Base-by-base conservation (phyloP, 2,113 vertebrate species). In the Myanophis thanlyinensis region DNA sequence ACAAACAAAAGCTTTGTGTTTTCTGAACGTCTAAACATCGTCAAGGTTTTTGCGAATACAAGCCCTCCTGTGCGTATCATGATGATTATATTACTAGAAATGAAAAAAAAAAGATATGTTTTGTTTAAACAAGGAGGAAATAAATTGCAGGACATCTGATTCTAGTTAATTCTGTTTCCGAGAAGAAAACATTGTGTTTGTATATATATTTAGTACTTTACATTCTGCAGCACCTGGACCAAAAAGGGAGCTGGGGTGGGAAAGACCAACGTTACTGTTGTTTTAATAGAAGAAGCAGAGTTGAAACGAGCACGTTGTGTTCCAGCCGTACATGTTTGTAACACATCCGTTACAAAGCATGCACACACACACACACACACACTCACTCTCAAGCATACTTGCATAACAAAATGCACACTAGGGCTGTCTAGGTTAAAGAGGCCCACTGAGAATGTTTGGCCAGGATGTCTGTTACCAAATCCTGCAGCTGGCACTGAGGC, bases 61-160 rank as follows among this genome's bases (percentile, higher is more conserved):
- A 15, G 25, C 18, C 13, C 0, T 35, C 22, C 27, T 3, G 12
- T 22, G 27, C 22, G 44, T 40, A 49, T n/a, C 44, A 85, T 12
- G 5, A n/a, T n/a, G 40, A 25, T 5, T 67, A 25, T 46, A 23
- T 18, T 89, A 44, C 11, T 80, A 15, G 27, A 44, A 54, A 89
- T 89, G 49, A 88, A 23, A 25, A 84, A 22, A 89, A 84, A 89
- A 46, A 92, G 9, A 52, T 13, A 35, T 27, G 2, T 22, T 30
- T 51, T 53, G 52, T 53, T 80, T 52, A 5, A 49, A 25, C 27
- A n/a, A 15, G 59, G 56, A 22, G 22, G 49, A 35, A 56, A 85
- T 56, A 23, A 84, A 89, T 25, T 20, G 87, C 86, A 59, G 51
- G 62, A 91, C 86, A 93, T 93, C 92, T 93, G 92, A 93, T 88